These are phyloP conservation scores for Neodiprion lecontei DNA, from an alignment of 1,140 invertebrate genomes.

Conservation along the genomic window DNA sequence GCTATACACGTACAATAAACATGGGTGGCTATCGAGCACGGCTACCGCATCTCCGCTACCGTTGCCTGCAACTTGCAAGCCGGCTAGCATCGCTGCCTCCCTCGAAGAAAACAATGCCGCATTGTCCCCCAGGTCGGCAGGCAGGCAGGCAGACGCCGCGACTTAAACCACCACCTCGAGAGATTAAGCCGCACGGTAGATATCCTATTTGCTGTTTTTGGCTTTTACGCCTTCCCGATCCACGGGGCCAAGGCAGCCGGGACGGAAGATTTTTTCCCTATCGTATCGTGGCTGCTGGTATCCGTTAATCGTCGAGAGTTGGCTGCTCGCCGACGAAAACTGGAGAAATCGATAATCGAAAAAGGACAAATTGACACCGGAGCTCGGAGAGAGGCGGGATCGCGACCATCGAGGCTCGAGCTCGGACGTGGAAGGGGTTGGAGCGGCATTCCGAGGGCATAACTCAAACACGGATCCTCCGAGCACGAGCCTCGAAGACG, in stretches of 20 bases:
- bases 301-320: too few relatives aligned
- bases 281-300: neutral
- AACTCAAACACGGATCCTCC: constrained; percentile 32
- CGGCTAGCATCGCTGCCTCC: constrained; percentile 30
- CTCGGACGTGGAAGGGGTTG: constrained; percentile 20
- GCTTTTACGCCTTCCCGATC: too few relatives aligned
- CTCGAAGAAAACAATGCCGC: constrained; percentile 51
- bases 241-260: neutral
- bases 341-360: neutral
- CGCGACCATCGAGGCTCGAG: neutral
- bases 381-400: constrained; percentile 12
- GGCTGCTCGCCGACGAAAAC: too few relatives aligned
- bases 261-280: neutral
- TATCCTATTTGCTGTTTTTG: too few relatives aligned
- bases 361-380: neutral
- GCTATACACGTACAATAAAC: neutral
- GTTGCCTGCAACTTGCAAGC: neutral
- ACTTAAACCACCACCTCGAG: neutral
- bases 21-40: neutral
- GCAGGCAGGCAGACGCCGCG: neutral
- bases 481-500: constrained; percentile 38
- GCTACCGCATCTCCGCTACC: constrained; percentile 1
- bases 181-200: too few relatives aligned
- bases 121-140: constrained; percentile 40
- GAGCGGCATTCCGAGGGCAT: constrained; percentile 39